These are phyloP conservation scores for Zaprionus taronus DNA, from an alignment of 1,140 invertebrate species.

Conservation along the genomic window DNA sequence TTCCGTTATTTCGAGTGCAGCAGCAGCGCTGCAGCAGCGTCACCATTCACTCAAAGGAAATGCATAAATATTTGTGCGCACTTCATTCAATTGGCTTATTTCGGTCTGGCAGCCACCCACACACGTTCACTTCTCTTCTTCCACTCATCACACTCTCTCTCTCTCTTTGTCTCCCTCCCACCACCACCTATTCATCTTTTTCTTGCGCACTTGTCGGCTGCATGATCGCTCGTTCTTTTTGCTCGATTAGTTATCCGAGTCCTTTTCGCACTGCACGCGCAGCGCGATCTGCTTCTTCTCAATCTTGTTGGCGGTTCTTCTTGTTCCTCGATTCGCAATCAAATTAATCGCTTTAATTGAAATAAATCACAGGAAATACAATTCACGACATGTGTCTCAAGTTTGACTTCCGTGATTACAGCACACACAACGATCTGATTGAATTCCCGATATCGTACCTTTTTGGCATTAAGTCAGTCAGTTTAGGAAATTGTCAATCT, in stretches of 20 bases:
- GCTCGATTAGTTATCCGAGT: slow-evolving; percentile 24
- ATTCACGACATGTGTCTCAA: slow-evolving; percentile 44
- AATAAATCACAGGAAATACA: slow-evolving; percentile 72
- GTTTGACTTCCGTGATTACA: slow-evolving; percentile 63
- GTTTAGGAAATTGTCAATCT: slow-evolving; percentile 5
- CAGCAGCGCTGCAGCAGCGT: slow-evolving; percentile 35
- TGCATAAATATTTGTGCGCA: slow-evolving; percentile 68
- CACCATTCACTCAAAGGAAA: slow-evolving; percentile 49
- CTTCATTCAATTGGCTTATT: slow-evolving; percentile 60
- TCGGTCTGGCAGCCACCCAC: slow-evolving; percentile 32
- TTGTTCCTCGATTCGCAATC: slow-evolving; percentile 24
- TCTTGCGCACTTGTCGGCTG: slow-evolving; percentile 23
- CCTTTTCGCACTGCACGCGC: slow-evolving; percentile 28
- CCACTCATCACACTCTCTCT: too few species aligned
- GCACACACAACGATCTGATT: slow-evolving; percentile 47
- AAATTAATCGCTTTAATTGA: slow-evolving; percentile 63
- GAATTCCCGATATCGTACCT: slow-evolving; percentile 10
- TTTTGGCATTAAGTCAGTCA: neutral
- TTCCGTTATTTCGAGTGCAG: slow-evolving; percentile 48
- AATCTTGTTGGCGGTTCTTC: slow-evolving; percentile 10
- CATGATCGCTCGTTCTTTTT: slow-evolving; percentile 22
- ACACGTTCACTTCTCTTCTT: slow-evolving; percentile 2
- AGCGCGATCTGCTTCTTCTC: neutral
- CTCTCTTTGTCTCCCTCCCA: neutral
- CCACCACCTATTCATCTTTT: neutral